A percentile compares a stretch with the other conserved stretches of the same genome.
These are phyloP conservation scores for Planiliza haematocheilus DNA, from an alignment of 2,113 vertebrate genomes.

Conservation along the genomic window DNA sequence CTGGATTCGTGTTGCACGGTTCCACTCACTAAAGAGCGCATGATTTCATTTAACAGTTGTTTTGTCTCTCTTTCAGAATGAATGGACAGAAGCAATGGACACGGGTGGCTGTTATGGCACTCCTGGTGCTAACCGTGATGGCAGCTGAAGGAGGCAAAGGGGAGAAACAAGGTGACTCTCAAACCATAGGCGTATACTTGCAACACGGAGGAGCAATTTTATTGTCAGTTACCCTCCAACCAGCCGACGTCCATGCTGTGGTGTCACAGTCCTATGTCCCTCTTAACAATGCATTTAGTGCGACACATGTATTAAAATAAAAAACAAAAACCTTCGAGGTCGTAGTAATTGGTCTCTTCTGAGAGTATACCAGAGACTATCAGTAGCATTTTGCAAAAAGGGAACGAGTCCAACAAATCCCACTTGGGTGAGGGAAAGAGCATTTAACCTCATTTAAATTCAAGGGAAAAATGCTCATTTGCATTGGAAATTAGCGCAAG, in stretches of 20 bases:
- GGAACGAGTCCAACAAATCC: slow-evolving; percentile 45
- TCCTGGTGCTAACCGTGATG: slow-evolving; percentile 78
- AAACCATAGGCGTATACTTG: neutral
- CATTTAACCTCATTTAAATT: slow-evolving; percentile 58
- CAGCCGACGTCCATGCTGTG: neutral
- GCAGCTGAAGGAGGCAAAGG: slow-evolving; percentile 80
- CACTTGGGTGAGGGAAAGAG: slow-evolving; percentile 45
- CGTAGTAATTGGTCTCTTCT: slow-evolving; percentile 40
- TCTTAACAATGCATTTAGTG: slow-evolving; percentile 14
- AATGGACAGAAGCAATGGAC: slow-evolving; percentile 78
- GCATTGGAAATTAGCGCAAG: slow-evolving; percentile 46
- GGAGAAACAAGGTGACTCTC: slow-evolving; percentile 80
- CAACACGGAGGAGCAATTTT: neutral
- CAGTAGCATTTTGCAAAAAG: slow-evolving; percentile 37
- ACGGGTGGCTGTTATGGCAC: slow-evolving; percentile 71
- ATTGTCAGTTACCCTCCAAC: neutral
- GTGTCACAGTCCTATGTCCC: neutral
- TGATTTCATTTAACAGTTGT: too few species aligned
- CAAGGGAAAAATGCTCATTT: slow-evolving; percentile 42
- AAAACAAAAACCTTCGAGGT: slow-evolving; percentile 4
- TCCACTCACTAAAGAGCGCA: too few species aligned
- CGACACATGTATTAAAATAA: slow-evolving; percentile 11
- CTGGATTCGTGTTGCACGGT: slow-evolving; percentile 3
- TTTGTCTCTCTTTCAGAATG: slow-evolving; percentile 76
- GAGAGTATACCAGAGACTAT: slow-evolving; percentile 48